Evolutionary conservation across 2,888 invertebrate genomes (phyloP), one percentile per base, ranked within the genome.

Genomic region (Cryptocephalus primarius): DNA sequence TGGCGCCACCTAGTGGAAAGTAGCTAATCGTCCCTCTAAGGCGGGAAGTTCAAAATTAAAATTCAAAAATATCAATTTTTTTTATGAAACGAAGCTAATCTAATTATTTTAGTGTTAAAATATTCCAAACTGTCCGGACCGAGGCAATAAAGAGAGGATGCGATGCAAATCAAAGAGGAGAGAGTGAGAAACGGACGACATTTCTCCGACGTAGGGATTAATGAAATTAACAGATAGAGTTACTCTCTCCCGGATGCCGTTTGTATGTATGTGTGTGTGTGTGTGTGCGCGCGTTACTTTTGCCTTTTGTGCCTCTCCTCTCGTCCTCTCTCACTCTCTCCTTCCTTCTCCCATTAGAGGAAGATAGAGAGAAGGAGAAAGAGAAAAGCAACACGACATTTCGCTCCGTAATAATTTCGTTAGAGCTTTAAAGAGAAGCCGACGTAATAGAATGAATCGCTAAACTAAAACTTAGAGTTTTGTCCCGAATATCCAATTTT

Each of bases 161-260:
- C 51, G 48, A 48, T 48, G 45, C 47, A 48, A 51, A 51, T 51
- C 48, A 48, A 51, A 51, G 48, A 50, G 39, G 8, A 31, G 8
- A 44, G 45, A 45, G 38, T 43, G 46, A 46, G 48, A 40, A 46
- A 41, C 46, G 45, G 44, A 46, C 49, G 46, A 46, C 48, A 50
- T 48, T 49, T 47, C 49, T 48, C 43, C 46, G 43, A 47, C 48
- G 45, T 46, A 54, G 60, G 65, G 65, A 65, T 66, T 67, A 66
- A 67, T 65, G 64, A 66, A 66, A 66, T 66, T 66, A 67, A 66
- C 65, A 64, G 64, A 66, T 65, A 65, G 63, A 65, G 61, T 63
- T 63, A 64, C 64, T 64, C 59, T 60, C 61, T 10, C 50, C 48
- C 51, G 49, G 51, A 52, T 50, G 53, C 53, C 51, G 53, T 50